Evolutionary conservation across 2,113 vertebrate genomes (phyloP), one percentile per base, ranked within the genome.

Genomic region (Vulpes ferrilata): DNA sequence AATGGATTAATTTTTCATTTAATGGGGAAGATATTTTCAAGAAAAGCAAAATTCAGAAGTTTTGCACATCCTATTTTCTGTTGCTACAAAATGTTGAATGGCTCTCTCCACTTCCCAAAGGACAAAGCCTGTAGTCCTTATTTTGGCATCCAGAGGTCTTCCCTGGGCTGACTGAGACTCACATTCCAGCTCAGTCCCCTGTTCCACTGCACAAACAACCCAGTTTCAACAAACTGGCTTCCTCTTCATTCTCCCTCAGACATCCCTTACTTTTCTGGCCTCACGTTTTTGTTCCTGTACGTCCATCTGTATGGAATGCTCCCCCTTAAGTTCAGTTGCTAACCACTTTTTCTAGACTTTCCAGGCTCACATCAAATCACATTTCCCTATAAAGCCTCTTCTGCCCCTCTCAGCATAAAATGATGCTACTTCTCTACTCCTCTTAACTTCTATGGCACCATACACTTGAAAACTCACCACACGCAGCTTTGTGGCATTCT

Each of bases 381-480:
- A 1, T 73, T 27, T 79, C 27, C 79, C 8, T 76, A 84, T 27
- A 79, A 86, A 59, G 22, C 64, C 51, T 74, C 51, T 57, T 60
- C 19, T 80, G 15, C 22, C 51, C 4, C 16, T 19, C 35, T 48
- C 67, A 93, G 60, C 43, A 4, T 30, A 25, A 64, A 80, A 30
- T n/a, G 25, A 55, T 38, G 38, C 38, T 38, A 38, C 38, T 38
- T 59, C 22, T 64, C 23, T 65, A 35, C 71, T 85, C 73, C 59
- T 59, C 64, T 95, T 83, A 62, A 83, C 32, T 83, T 80, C 25
- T 38, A 0, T 67, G 55, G 25, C 17, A 53, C 32, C 35, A 16
- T 73, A 71, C 9, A 15, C 89, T 86, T 94, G 59, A 87, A 73
- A 79, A 87, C 59, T 59, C 78, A 93, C 82, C 67, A 64, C 43